These are phyloP conservation scores for Tetranychus cinnabarinus DNA, from an alignment of 1,140 invertebrate species.

Conservation along the genomic window DNA sequence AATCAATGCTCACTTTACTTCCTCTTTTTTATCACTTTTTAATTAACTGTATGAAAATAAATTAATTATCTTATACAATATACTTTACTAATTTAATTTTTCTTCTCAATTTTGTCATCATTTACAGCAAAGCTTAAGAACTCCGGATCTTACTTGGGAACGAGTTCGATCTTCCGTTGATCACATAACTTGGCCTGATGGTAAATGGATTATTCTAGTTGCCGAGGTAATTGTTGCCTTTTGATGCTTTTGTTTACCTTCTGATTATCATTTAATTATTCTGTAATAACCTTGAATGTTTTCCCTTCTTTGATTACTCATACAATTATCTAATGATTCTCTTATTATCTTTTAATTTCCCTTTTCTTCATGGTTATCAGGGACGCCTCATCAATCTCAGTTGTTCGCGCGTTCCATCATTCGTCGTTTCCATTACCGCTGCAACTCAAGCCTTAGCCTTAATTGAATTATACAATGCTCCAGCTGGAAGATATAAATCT, in stretches of 20 bases:
- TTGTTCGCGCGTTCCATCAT: conserved; percentile 88
- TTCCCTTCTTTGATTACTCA: no score
- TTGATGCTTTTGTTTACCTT: neutral
- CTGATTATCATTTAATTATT: neutral
- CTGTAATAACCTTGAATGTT: no score
- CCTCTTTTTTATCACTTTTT: no score
- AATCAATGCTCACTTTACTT: no score
- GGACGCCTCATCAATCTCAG: conserved; percentile 83
- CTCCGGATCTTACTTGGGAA: conserved; percentile 86
- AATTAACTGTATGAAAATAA: neutral
- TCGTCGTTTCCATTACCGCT: conserved; percentile 84
- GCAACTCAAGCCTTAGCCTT: conserved; percentile 81
- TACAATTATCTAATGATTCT: neutral
- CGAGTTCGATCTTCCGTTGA: conserved; percentile 85
- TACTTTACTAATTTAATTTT: neutral
- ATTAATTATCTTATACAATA: neutral
- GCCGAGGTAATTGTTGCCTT: conserved; percentile 32
- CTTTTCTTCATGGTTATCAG: conserved; percentile 22
- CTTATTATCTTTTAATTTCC: neutral
- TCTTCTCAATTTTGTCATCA: conserved; percentile 7
- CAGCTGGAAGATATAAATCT: conserved; percentile 72
- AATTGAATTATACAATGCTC: conserved; percentile 89
- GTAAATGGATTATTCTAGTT: conserved; percentile 41
- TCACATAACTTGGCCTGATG: conserved; percentile 27
- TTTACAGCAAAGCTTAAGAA: conserved; percentile 59